Evolutionary conservation across 92 coral and sea anemone genomes (phyloP).

Genomic region (Isaurus tuberculatus): DNA sequence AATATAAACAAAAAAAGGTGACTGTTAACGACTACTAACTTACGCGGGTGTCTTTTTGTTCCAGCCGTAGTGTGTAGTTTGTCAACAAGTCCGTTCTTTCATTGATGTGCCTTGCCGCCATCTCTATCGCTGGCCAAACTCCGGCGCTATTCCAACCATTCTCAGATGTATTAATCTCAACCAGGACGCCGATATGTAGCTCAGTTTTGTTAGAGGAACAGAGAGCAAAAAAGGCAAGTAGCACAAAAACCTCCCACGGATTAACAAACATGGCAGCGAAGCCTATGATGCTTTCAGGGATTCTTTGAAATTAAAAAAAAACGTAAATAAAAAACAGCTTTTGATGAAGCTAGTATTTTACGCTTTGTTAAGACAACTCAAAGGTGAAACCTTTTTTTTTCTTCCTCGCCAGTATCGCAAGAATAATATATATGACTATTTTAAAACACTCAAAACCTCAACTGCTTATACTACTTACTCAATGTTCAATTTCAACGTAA

Average conservation of each 20-base stretch:
- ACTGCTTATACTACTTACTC: no score
- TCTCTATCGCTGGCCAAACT: constrained; percentile 60
- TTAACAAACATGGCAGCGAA: background rate
- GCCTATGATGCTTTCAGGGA: no score
- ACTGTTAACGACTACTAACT: background rate
- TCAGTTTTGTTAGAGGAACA: constrained; percentile 36
- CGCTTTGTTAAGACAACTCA: no score
- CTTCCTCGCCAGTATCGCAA: no score
- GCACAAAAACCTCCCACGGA: background rate
- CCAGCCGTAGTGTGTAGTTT: constrained; percentile 52
- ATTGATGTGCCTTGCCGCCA: constrained; percentile 65
- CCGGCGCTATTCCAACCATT: constrained; percentile 73
- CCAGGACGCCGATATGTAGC: constrained; percentile 67
- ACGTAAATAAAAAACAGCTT: no score
- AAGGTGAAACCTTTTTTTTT: no score
- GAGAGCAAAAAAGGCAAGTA: background rate
- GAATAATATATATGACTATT: no score
- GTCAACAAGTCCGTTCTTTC: constrained; percentile 40
- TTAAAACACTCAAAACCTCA: no score
- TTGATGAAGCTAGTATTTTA: no score
- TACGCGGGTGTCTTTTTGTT: constrained; percentile 68
- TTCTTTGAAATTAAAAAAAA: no score
- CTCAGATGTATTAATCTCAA: constrained; percentile 55
- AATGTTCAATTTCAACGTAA: no score
- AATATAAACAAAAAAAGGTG: no score